Base-by-base conservation (phyloP, 2,113 vertebrate species). In the Anser cygnoides region DNA sequence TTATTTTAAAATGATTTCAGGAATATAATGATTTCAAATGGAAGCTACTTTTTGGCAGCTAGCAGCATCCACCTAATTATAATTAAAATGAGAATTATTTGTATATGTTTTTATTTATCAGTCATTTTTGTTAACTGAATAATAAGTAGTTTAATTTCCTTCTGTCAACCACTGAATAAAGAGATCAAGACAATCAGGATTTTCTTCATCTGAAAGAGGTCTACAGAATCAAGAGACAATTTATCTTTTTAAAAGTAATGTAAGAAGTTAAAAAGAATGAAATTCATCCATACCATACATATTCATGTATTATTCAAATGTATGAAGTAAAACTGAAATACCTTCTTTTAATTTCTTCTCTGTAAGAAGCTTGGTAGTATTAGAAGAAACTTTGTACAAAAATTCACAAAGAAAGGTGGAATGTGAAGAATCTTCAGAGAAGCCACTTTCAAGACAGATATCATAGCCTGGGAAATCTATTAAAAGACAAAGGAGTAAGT, bases 391-490 rank as follows among this genome's bases (percentile, higher is more conserved):
- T 95, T 98, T 98, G 96, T 99, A 99, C 80, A 99, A 97, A 98
- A 99, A 99, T 84, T 99, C 99, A 87, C 99, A 99, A 94, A 99
- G 98, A 97, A 99, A 99, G 68, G 93, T 96, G n/a, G 97, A 95
- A 77, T 95, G 97, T 9, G 97, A 95, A 31, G 94, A 88, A 26
- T 98, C 98, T 13, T 98, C 97, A 84, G 91, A 95, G 72, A 97
- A 97, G 50, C 96, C 89, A 62, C 94, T 97, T 92, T 98, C 98
- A 35, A 96, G 98, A 94, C 98, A 94, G 92, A 92, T 95, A 71
- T 99, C 98, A 74, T 98, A 97, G 91, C 97, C 98, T 33, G 98
- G 98, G 65, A 99, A 99, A 97, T 99, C 99, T 99, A 75, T 72
- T 87, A 92, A 97, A 92, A 93, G 31, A 95, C 35, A 91, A 93